Percentiles rank a stretch among this genome's conserved stretches.
Conservation (phyloP, 1,140 invertebrate species). For the Drosophila navojoa region DNA sequence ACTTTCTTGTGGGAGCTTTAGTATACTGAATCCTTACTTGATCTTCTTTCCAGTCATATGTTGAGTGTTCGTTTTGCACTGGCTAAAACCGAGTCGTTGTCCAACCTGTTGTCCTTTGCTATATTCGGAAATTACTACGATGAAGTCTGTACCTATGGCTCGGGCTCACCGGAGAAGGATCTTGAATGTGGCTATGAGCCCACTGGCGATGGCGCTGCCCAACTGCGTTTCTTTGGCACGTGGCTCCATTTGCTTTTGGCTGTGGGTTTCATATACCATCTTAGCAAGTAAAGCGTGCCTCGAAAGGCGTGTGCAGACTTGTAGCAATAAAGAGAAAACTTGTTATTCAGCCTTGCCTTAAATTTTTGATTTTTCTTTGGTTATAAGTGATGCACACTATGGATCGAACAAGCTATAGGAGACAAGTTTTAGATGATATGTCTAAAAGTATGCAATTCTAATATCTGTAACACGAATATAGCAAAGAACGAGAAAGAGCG, state of each 20-base stretch:
- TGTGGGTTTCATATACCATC: not conserved
- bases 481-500: not conserved
- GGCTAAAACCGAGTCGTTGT: conserved; percentile 14
- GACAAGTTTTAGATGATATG: no score
- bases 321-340: no score
- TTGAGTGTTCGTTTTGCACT: conserved; percentile 35
- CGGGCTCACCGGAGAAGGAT: conserved; percentile 32
- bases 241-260: conserved; percentile 19
- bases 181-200: conserved; percentile 40
- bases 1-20: no score
- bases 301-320: no score
- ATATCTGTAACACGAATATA: not conserved
- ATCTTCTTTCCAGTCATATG: conserved; percentile 38
- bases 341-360: no score
- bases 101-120: conserved; percentile 65
- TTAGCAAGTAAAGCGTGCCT: not conserved
- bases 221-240: not conserved
- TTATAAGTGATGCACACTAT: no score
- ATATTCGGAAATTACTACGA: conserved; percentile 77
- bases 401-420: no score
- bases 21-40: no score
- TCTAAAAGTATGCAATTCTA: not conserved
- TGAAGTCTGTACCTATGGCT: conserved; percentile 50
- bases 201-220: not conserved
- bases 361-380: no score